Evolutionary conservation across 2,113 vertebrate genomes (phyloP), one percentile per base, ranked within the genome.

Genomic region (Petrocephalus microphthalmus): DNA sequence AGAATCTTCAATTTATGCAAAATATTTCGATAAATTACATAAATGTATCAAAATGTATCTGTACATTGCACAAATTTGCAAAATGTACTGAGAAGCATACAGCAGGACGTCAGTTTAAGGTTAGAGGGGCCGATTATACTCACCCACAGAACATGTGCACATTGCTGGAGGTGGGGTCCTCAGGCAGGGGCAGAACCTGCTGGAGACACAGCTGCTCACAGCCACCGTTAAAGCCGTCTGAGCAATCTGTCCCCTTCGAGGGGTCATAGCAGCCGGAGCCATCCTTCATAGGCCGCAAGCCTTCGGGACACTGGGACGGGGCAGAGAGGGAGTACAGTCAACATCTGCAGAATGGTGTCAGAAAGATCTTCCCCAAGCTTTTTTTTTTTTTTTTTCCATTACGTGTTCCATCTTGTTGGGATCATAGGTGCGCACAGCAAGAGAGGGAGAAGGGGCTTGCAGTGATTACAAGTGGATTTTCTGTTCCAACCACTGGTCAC

Each of bases 81-180:
- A 67, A 67, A 67, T 29, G n/a, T 10, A 67, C 0, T 67, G 25
- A 29, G 60, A 67, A 67, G 25, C 25, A 5, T 78, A 42, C 1
- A 6, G 33, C 71, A 42, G 71, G 71, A 78, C 17, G 71, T 19
- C 33, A 78, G 71, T 19, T 42, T 42, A 19, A 25, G 20, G 20
- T 4, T 13, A 60, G 29, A 19, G 3, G 20, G 33, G 20, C 22
- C 29, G 6, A 15, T 17, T n/a, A 42, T 13, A 95, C 98, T 98
- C 91, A 99, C 98, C 98, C 98, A 0, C 98, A 99, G 95, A 98
- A 98, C 98, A 99, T 99, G 93, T 98, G 97, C 93, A 99, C 97
- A 81, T 97, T 99, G 95, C 95, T 99, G 94, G 97, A 97, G 0
- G 94, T 92, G 42, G 97, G 96, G 87, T 99, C 97, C 0, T 97